Conservation (phyloP, 2,888 invertebrate genomes). For the Dasypogon diadema region DNA sequence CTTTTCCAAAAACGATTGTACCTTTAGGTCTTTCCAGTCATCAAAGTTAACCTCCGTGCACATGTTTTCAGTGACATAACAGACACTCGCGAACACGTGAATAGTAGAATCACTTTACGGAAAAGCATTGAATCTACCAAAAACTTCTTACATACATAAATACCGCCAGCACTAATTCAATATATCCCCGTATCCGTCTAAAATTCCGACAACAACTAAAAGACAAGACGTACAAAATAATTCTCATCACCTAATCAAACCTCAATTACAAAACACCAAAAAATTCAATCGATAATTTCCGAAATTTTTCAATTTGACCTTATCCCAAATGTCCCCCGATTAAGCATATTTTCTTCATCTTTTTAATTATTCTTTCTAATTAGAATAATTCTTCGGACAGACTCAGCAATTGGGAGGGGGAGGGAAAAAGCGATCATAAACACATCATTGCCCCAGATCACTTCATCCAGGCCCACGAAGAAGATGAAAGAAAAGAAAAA, state of each 20-base stretch:
- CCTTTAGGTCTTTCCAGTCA: neutral
- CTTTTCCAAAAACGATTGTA: no score
- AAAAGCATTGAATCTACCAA: no score
- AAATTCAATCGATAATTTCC: conserved; percentile 20
- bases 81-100: no score
- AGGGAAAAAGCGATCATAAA: no score
- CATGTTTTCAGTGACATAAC: no score
- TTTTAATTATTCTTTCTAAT: conserved; percentile 29
- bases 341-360: neutral
- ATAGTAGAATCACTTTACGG: no score
- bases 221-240: neutral
- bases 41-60: neutral
- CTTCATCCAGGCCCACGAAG: neutral
- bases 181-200: neutral
- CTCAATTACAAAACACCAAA: neutral
- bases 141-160: no score
- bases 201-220: conserved; percentile 37
- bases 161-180: no score
- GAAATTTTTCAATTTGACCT: conserved; percentile 39
- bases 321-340: conserved; percentile 13
- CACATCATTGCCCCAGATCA: neutral
- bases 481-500: no score
- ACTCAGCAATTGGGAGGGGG: no score
- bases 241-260: neutral
- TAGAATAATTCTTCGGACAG: conserved; percentile 20